Base-by-base conservation (phyloP, 1,140 invertebrate species). In the Halesus radiatus region DNA sequence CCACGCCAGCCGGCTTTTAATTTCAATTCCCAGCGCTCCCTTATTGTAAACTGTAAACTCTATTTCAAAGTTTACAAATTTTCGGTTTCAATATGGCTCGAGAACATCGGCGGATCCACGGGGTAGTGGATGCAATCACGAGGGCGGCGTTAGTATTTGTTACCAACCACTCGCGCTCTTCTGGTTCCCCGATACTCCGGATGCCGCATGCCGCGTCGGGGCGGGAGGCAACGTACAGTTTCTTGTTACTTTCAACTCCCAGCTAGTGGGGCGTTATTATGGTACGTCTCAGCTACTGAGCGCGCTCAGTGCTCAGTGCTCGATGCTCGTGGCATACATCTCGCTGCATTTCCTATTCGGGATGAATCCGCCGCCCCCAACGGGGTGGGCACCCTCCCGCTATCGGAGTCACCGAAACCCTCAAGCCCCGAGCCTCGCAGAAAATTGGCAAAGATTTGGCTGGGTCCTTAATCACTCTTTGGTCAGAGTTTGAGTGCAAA, bases 391-490 rank as follows among this genome's bases (percentile, higher is more conserved):
- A 22, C 26, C 52, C 66, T 32, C n/a, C 54, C 54, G 1, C 54
- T 18, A 22, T 56, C 37, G 37, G 54, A 56, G 54, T 22, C 54
- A 23, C 70, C 60, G 26, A 74, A 53, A 37, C 72, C 53, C 23
- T 58, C 26, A 13, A 32, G 66, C 66, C 22, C 37, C 76, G 81
- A 62, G 78, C n/a, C 72, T 76, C 23, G 20, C 54, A 50, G 66
- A 74, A 80, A 77, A 78, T 77, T 80, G 81, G 75, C 78, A 79
- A 70, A 76, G 73, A 79, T 70, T 79, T 78, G 29, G 58, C 72
- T 50, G 22, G 50, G 66, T 82, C 78, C 76, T 79, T 82, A 82
- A 82, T 82, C 80, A 82, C 80, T 58, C 80, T 62, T 62, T 53
- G 52, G 66, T 26, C 66, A 54, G 72, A 81, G 66, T 78, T 81